A percentile compares a stretch with the other conserved stretches of the same genome.
Evolutionary conservation across 2,797 vertebrate species (phyloP).

Genomic region (Bufotes viridis): DNA sequence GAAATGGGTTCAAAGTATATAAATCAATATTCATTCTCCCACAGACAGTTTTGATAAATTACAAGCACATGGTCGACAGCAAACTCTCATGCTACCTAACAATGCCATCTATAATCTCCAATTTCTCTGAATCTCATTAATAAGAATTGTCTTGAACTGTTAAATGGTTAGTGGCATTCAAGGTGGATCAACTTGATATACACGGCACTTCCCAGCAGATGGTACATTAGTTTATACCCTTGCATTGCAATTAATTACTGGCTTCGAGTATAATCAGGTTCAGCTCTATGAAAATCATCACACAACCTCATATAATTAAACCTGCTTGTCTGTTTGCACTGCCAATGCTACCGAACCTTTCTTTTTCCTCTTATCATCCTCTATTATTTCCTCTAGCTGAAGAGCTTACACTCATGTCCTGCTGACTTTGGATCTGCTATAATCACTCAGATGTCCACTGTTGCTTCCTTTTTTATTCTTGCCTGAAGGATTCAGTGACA

Average conservation of each 20-base stretch:
- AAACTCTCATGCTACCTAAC: background rate
- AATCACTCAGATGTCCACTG: constrained; percentile 51
- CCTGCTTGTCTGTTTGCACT: background rate
- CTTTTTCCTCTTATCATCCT: background rate
- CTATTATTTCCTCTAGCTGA: constrained; percentile 3
- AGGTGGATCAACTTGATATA: background rate
- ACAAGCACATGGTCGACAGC: background rate
- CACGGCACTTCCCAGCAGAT: background rate
- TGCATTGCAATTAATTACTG: constrained; percentile 8
- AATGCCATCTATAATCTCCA: background rate
- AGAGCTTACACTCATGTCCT: constrained; percentile 33
- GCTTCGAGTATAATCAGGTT: background rate
- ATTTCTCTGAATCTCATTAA: background rate
- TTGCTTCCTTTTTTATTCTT: constrained; percentile 26
- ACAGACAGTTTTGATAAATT: background rate
- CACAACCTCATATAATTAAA: background rate
- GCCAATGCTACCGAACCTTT: background rate
- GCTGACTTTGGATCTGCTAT: constrained; percentile 41
- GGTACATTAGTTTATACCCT: background rate
- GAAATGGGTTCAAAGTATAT: background rate
- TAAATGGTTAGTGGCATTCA: constrained; percentile 1
- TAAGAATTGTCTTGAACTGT: constrained; percentile 8
- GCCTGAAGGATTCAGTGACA: constrained; percentile 46
- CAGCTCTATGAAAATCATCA: constrained; percentile 13
- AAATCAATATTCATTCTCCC: background rate